Evolutionary conservation across 2,113 vertebrate genomes (phyloP).

Genomic region (Plectropomus leopardus): DNA sequence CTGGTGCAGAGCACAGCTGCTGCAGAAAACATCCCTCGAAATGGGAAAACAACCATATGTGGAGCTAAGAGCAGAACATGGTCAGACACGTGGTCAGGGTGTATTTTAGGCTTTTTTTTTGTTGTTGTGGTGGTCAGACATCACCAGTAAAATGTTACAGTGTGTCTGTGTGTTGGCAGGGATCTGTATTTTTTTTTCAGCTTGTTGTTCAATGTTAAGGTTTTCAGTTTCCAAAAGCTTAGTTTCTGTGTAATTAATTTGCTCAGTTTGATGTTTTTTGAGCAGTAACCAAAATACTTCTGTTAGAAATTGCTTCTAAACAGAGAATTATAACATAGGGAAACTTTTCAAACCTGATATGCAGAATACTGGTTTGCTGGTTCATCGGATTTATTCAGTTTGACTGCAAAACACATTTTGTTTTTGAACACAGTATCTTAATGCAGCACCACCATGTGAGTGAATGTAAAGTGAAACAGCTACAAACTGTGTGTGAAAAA

Average conservation of each 20-base stretch:
- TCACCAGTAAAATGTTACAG: neutral
- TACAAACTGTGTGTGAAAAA: neutral
- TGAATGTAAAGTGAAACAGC: no score
- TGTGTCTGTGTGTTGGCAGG: neutral
- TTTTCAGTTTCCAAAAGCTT: neutral
- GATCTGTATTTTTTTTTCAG: neutral
- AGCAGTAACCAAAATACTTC: no score
- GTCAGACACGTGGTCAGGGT: constrained; percentile 19
- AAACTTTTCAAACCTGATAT: no score
- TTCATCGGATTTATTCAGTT: no score
- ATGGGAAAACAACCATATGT: constrained; percentile 48
- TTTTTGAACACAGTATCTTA: no score
- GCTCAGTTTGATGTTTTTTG: no score
- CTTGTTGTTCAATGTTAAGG: neutral
- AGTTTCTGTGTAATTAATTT: no score
- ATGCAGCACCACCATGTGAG: no score
- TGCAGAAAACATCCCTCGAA: constrained; percentile 13
- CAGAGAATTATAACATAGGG: no score
- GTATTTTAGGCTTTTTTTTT: constrained; percentile 30
- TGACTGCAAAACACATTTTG: no score
- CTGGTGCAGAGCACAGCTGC: constrained; percentile 22
- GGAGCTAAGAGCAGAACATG: constrained; percentile 39
- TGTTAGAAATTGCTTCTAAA: no score
- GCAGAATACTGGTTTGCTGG: no score
- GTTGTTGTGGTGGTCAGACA: neutral